Evolutionary conservation across 2,113 vertebrate species (phyloP), one percentile per base, ranked within the genome.

Genomic region (Pteronura brasiliensis): DNA sequence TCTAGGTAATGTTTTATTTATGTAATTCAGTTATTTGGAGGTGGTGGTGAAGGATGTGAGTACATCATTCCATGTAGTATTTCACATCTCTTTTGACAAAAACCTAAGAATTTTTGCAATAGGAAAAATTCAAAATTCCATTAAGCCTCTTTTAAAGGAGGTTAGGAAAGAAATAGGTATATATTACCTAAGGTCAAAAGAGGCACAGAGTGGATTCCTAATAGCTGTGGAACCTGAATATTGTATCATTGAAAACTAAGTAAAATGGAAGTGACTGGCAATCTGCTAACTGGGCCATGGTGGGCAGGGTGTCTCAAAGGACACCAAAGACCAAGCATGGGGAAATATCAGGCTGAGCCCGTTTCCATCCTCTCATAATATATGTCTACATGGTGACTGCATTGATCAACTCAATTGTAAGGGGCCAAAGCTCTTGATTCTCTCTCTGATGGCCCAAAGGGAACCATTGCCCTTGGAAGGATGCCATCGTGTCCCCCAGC

Each of bases 1-100:
- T 98, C 98, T 95, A 65, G 97, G 84, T 97, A 95, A 98, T 98
- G 96, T 98, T 99, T 99, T 98, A 98, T 98, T 99, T 99, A 98
- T 99, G 98, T 97, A 98, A 98, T 98, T 96, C 98, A 95, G 97
- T 98, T 98, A 97, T 98, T 98, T 98, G 89, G 93, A 98, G 90
- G 76, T 90, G 76, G 80, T 96, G 36, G 80, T 79, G 59, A 97
- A 29, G 76, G 71, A 91, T 74, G 67, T 67, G 96, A 97, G 84
- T 97, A 96, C 94, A 97, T 98, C 95, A 97, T 98, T 98, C 98
- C 93, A 80, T 96, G 86, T 97, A 49, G 57, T 93, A 93, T 97
- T 98, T 98, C 93, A 98, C 98, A 98, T 96, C 77, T 90, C 88
- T 97, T 97, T 96, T 69, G 94, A 96, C 79, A 96, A 96, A 98